Conservation (phyloP, 2,113 vertebrate genomes). For the Rynchops niger region DNA sequence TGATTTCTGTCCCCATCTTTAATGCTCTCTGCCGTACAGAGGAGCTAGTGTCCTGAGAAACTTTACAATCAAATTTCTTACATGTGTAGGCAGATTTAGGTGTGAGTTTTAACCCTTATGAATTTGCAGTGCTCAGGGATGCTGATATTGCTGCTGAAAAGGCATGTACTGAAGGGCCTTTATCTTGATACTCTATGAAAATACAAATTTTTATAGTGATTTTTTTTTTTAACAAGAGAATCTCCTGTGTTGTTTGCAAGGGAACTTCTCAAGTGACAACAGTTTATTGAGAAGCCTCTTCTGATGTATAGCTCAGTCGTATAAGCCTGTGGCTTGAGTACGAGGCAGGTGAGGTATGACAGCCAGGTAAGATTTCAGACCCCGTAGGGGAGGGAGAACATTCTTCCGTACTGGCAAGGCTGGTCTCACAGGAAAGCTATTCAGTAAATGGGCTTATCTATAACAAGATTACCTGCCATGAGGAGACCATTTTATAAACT, state of each 20-base stretch:
- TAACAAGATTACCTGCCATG: slow-evolving; percentile 35
- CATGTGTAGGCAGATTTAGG: background rate
- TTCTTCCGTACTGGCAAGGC: background rate
- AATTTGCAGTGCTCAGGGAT: background rate
- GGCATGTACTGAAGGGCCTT: background rate
- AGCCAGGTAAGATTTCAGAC: background rate
- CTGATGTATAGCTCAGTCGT: background rate
- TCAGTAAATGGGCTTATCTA: slow-evolving; percentile 10
- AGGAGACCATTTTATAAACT: slow-evolving; percentile 40
- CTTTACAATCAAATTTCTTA: accelerated
- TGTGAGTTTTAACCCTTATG: background rate
- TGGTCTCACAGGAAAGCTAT: background rate
- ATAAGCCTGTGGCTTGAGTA: background rate
- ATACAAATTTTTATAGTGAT: background rate
- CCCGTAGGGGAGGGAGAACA: background rate
- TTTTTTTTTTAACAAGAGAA: background rate
- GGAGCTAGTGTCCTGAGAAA: background rate
- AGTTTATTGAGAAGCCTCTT: background rate
- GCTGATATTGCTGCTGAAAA: background rate
- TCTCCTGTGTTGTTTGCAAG: background rate
- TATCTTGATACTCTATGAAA: background rate
- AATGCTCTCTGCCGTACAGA: background rate
- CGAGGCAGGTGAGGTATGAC: background rate
- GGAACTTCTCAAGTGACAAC: background rate
- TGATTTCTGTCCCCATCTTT: background rate